Conservation (phyloP, 2,797 vertebrate genomes). For the Halcyon smyrnensis region DNA sequence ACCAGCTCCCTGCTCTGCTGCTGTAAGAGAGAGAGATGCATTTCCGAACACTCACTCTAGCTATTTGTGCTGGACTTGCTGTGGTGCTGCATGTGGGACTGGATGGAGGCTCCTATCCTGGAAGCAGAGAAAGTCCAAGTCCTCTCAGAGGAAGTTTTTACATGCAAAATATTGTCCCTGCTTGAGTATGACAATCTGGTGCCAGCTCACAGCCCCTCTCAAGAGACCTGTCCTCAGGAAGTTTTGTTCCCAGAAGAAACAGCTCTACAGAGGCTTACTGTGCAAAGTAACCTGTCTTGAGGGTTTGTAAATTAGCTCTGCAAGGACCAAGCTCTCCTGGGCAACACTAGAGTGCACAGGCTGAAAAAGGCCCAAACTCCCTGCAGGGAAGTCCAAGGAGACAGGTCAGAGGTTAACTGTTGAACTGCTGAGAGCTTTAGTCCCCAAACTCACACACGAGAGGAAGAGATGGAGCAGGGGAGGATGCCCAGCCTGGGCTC, state of each 20-base stretch:
- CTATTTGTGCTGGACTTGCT: neutral
- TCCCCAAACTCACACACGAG: rapidly evolving
- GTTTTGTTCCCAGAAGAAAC: neutral
- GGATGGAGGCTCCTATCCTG: neutral
- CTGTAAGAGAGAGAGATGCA: neutral
- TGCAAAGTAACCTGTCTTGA: neutral
- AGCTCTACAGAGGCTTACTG: neutral
- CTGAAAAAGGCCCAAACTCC: conserved; percentile 33
- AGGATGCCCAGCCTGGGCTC: neutral
- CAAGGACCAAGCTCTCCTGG: neutral
- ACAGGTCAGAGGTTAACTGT: neutral
- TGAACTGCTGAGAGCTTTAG: neutral
- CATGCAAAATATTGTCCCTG: neutral
- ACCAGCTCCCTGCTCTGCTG: neutral
- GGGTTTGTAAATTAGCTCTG: conserved; percentile 30
- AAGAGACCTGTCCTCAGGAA: neutral
- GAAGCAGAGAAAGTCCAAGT: neutral
- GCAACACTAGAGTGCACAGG: neutral
- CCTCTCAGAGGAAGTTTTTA: neutral
- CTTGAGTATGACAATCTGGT: neutral
- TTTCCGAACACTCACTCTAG: neutral
- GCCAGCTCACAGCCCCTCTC: neutral
- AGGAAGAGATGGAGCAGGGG: neutral
- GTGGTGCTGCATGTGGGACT: rapidly evolving
- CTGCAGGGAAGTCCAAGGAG: neutral